Evolutionary conservation across 1,140 invertebrate species (phyloP).

Genomic region (Apis cerana): DNA sequence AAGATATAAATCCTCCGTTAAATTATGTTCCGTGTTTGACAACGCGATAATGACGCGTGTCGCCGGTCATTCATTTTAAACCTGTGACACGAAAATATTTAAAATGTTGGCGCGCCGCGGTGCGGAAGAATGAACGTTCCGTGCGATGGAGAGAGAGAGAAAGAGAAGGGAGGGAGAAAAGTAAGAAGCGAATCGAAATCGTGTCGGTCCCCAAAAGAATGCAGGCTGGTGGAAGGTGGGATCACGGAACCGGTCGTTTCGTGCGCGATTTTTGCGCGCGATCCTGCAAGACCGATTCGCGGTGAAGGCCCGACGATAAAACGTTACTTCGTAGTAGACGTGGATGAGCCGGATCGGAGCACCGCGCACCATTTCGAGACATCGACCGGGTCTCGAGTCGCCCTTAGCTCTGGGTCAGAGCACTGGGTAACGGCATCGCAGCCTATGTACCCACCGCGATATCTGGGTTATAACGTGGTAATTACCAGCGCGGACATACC

Average conservation of each 20-base stretch:
- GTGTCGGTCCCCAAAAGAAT: slow-evolving; percentile 48
- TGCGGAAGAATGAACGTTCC: slow-evolving; percentile 7
- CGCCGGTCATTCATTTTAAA: neutral
- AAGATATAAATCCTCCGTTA: neutral
- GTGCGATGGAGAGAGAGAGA: neutral
- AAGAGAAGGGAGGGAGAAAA: neutral
- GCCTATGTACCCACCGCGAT: slow-evolving; percentile 60
- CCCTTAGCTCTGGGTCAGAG: slow-evolving; percentile 78
- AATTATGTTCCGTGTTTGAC: neutral
- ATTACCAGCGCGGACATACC: slow-evolving; percentile 65
- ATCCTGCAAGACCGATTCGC: slow-evolving; percentile 54
- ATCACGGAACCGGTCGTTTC: slow-evolving; percentile 58
- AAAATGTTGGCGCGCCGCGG: neutral
- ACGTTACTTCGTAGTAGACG: slow-evolving; percentile 64
- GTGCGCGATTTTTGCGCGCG: slow-evolving; percentile 59
- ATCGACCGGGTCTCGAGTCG: slow-evolving; percentile 64
- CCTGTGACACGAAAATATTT: slow-evolving; percentile 1
- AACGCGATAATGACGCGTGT: neutral
- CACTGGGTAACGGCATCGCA: slow-evolving; percentile 74
- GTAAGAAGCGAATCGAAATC: slow-evolving; percentile 50
- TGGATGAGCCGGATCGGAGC: slow-evolving; percentile 65
- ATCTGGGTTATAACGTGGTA: slow-evolving; percentile 77
- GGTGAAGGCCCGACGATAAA: slow-evolving; percentile 54
- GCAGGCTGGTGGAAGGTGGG: slow-evolving; percentile 50
- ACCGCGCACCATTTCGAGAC: slow-evolving; percentile 69